Percentiles rank a stretch among this genome's conserved stretches.
phyloP scores from a whole-genome alignment of 2,888 invertebrate genomes.

The Microdon myrmicae region DNA sequence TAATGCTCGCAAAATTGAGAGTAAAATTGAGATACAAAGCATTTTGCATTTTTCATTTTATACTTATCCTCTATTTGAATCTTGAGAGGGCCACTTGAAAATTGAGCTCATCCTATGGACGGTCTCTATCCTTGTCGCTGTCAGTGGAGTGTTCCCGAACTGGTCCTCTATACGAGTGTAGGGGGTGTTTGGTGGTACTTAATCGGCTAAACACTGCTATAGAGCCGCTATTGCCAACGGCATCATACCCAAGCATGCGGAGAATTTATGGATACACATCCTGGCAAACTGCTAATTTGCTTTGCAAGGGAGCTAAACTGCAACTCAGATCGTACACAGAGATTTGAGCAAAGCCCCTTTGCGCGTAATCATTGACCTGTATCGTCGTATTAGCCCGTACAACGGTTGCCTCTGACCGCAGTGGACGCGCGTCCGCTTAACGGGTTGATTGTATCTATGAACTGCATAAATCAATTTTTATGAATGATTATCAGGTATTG shows the following conservation, averaged over 20 bases:
- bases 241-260: conserved; percentile 5
- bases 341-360: conserved; percentile 20
- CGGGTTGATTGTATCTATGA: conserved; percentile 31
- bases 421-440: conserved; percentile 9
- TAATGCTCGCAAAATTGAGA: conserved; percentile 44
- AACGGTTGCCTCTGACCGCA: conserved; percentile 11
- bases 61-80: conserved; percentile 33
- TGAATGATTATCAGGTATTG: conserved; percentile 34
- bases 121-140: conserved; percentile 3
- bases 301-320: conserved; percentile 7
- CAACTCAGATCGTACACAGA: conserved; percentile 20
- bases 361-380: conserved; percentile 18
- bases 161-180: neutral
- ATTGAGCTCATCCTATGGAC: conserved; percentile 14
- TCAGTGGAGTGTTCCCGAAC: neutral
- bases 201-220: conserved; percentile 8
- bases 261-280: conserved; percentile 22
- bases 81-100: conserved; percentile 37
- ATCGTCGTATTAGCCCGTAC: conserved; percentile 8
- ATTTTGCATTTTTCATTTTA: conserved; percentile 40
- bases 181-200: conserved; percentile 31
- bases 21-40: conserved; percentile 48
- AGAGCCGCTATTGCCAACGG: conserved; percentile 2
- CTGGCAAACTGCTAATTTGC: conserved; percentile 24
- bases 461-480: conserved; percentile 35